Percentiles rank a stretch among this genome's conserved stretches.
Evolutionary conservation across 2,797 vertebrate species (phyloP).

Genomic region (Syngnathus acus): DNA sequence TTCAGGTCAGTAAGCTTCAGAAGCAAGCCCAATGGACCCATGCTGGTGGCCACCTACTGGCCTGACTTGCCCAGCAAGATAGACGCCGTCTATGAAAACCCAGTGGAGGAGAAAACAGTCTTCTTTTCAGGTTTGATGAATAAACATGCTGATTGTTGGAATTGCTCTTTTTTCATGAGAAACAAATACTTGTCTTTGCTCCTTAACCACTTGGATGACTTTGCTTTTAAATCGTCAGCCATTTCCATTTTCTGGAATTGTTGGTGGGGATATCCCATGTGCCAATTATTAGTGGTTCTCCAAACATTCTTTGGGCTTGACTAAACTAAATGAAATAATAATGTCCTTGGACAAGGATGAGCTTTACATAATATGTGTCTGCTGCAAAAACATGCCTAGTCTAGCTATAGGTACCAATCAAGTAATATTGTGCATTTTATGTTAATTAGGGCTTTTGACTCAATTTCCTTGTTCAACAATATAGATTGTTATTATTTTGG

Average conservation of each 20-base stretch:
- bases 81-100: constrained; percentile 91
- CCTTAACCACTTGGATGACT: constrained; percentile 23
- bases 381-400: constrained; percentile 4
- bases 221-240: constrained; percentile 19
- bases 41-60: constrained; percentile 93
- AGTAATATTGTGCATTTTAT: background rate
- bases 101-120: constrained; percentile 85
- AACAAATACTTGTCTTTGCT: constrained; percentile 19
- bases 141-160: constrained; percentile 4
- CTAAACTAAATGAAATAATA: constrained; percentile 6
- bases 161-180: constrained; percentile 5
- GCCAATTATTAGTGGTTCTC: constrained; percentile 53
- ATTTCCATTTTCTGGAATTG: constrained; percentile 32
- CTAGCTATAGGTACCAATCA: background rate
- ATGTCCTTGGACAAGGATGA: constrained; percentile 7
- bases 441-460: background rate
- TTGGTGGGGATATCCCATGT: constrained; percentile 33
- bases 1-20: constrained; percentile 85
- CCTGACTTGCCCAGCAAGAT: constrained; percentile 86
- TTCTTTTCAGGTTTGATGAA: constrained; percentile 86
- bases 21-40: constrained; percentile 82
- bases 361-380: background rate
- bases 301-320: constrained; percentile 45
- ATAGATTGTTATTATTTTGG: background rate
- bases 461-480: background rate